Conservation (phyloP, 2,113 vertebrate genomes). For the Saccopteryx leptura region DNA sequence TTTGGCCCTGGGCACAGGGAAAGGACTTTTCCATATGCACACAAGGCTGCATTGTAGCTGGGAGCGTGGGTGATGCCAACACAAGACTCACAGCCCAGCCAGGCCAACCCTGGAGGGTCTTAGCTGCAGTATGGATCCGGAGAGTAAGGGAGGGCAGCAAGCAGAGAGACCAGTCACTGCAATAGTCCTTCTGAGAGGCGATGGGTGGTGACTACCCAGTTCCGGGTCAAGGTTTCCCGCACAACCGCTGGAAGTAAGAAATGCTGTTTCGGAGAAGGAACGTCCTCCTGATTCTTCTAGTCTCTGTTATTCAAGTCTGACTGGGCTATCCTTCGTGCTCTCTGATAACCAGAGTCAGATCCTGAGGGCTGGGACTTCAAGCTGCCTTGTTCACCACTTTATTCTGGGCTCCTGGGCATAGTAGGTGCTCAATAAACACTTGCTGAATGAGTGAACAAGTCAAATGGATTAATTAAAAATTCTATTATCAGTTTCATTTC, state of each 20-base stretch:
- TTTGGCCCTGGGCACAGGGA: not conserved
- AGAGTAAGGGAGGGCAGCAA: not conserved
- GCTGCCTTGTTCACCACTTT: not conserved
- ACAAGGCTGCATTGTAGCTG: constrained; percentile 54
- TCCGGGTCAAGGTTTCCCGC: not conserved
- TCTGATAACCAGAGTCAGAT: not conserved
- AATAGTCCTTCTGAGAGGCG: not conserved
- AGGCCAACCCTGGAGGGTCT: not conserved
- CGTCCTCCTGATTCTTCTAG: not conserved
- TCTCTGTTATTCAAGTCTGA: not conserved
- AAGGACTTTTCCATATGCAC: constrained; percentile 61
- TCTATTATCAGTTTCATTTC: not conserved
- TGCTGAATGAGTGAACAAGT: not conserved
- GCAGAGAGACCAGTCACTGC: not conserved
- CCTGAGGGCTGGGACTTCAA: not conserved
- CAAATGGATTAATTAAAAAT: not conserved
- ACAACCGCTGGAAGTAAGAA: not conserved
- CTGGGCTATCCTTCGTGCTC: not conserved
- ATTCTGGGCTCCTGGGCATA: not conserved
- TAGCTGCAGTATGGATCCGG: not conserved
- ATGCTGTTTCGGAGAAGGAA: not conserved
- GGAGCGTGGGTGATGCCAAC: constrained; percentile 1
- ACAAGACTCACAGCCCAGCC: not conserved
- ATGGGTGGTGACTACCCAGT: not conserved
- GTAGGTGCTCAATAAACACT: not conserved